phyloP scores from a whole-genome alignment of 2,113 vertebrate species.

The Thermophis baileyi region DNA sequence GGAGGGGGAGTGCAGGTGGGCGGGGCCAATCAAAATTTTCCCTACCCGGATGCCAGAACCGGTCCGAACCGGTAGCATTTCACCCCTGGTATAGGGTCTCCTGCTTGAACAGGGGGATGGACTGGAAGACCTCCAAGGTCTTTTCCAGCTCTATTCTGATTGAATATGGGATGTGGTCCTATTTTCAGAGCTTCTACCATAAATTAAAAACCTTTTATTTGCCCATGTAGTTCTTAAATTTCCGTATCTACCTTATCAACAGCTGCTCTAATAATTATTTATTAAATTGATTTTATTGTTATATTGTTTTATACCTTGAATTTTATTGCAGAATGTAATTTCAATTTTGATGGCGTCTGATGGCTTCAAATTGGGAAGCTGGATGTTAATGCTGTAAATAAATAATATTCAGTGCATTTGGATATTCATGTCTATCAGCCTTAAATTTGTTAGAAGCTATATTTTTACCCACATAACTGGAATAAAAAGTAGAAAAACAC shows the following conservation, averaged over 20 bases:
- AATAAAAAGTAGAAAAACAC: neutral
- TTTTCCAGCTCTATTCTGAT: neutral
- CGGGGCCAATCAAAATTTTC: too few species aligned
- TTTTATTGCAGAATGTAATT: neutral
- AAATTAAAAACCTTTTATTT: neutral
- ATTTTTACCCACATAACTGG: neutral
- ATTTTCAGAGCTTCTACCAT: neutral
- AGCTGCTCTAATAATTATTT: neutral
- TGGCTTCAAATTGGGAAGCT: neutral
- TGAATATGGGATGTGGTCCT: neutral
- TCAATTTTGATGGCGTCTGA: neutral
- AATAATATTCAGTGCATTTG: neutral
- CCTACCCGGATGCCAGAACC: too few species aligned
- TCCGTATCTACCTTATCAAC: neutral
- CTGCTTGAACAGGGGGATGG: too few species aligned
- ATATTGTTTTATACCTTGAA: neutral
- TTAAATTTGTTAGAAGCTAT: neutral
- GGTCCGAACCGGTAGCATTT: too few species aligned
- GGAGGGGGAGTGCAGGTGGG: too few species aligned
- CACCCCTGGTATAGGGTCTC: too few species aligned
- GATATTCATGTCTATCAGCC: neutral
- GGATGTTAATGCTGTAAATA: neutral
- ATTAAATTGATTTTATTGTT: neutral
- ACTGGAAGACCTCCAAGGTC: neutral
- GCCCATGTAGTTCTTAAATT: neutral